phyloP scores from a whole-genome alignment of 2,797 vertebrate genomes.

The Spea hammondii region DNA sequence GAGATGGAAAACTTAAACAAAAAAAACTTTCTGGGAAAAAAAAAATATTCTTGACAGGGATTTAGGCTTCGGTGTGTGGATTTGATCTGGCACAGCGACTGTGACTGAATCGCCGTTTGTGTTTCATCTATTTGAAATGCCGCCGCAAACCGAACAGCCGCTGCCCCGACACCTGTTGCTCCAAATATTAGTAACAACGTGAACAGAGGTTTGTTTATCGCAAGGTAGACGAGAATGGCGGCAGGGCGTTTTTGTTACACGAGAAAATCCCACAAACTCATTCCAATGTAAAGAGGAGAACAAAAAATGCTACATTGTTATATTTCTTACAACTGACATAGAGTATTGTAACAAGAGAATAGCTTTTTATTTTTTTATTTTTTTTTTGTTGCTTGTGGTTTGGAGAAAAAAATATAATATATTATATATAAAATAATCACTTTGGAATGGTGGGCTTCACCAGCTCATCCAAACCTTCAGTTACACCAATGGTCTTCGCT shows the following conservation, averaged over 20 bases:
- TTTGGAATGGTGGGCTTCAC: too few species aligned
- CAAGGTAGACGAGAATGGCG: background rate
- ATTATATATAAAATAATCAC: too few species aligned
- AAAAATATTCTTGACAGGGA: constrained; percentile 27
- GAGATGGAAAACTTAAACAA: constrained; percentile 43
- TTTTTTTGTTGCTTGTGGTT: too few species aligned
- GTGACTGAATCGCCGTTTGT: constrained; percentile 47
- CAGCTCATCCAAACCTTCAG: too few species aligned
- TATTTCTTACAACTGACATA: too few species aligned
- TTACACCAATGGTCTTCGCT: too few species aligned
- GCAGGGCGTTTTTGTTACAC: background rate
- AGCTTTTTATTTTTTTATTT: too few species aligned
- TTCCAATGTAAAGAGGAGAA: background rate
- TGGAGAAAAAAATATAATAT: too few species aligned
- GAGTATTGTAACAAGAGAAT: too few species aligned
- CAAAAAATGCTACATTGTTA: too few species aligned
- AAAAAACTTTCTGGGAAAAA: constrained; percentile 38
- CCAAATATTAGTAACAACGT: background rate
- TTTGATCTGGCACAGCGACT: constrained; percentile 45
- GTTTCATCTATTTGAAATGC: constrained; percentile 41
- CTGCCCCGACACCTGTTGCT: constrained; percentile 28
- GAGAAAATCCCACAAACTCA: constrained; percentile 1
- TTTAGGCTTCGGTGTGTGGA: constrained; percentile 16
- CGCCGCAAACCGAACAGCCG: constrained; percentile 42
- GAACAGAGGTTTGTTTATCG: constrained; percentile 19